Evolutionary conservation across 2,888 invertebrate species (phyloP).

Genomic region (Eupithecia insigniata): DNA sequence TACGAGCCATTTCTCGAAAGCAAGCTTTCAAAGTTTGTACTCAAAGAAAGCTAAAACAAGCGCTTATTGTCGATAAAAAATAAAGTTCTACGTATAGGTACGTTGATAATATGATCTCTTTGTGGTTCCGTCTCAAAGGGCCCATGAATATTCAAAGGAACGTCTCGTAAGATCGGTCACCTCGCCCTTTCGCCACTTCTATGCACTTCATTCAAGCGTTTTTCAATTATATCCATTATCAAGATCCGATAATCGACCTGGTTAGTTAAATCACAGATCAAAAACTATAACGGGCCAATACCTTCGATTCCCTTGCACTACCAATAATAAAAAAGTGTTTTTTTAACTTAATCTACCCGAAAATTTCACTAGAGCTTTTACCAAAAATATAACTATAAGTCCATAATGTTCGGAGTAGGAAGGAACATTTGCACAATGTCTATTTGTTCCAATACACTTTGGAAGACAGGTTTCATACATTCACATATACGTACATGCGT

Average conservation of each 20-base stretch:
- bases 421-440: not conserved
- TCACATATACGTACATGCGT: not conserved
- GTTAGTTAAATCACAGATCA: constrained; percentile 1
- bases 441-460: no score
- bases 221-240: constrained; percentile 14
- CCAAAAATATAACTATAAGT: not conserved
- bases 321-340: no score
- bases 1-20: not conserved
- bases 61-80: not conserved
- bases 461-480: not conserved
- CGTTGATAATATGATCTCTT: constrained; percentile 43
- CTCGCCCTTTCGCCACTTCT: constrained; percentile 39
- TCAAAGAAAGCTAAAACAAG: not conserved
- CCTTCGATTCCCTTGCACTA: no score
- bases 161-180: constrained; percentile 55
- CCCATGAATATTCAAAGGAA: constrained; percentile 74
- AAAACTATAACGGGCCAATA: not conserved
- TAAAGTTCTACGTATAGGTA: constrained; percentile 17
- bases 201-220: constrained; percentile 28
- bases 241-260: constrained; percentile 19
- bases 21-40: not conserved
- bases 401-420: not conserved
- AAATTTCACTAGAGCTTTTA: not conserved
- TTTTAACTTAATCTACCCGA: no score
- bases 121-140: constrained; percentile 54